Base-by-base conservation (phyloP, 2,888 invertebrate genomes). In the Margaritifera margaritifera region DNA sequence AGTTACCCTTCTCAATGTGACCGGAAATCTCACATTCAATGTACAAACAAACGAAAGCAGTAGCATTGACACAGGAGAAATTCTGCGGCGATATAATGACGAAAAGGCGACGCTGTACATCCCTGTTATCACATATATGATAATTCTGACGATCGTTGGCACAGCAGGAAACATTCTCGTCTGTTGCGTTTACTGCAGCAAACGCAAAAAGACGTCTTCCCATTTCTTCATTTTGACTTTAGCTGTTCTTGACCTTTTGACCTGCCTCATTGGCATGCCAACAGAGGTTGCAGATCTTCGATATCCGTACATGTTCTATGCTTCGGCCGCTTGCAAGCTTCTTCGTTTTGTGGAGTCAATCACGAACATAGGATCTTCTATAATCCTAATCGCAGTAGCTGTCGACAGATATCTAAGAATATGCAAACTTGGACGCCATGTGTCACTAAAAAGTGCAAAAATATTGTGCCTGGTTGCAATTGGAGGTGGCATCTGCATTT, bases 211-310 rank as follows among this genome's bases (percentile, higher is more conserved):
- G 66, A 76, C 81, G 1, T 85, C 86, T 4, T 85, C 86, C 0
- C 83, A 85, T 71, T 85, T 82, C 75, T 86, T 86, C 74, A 86
- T 86, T 58, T 69, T 86, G 57, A 78, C 83, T 19, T 74, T 84
- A 51, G 84, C 85, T 27, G 68, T 81, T 63, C 80, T 86, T 70
- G 86, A 86, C 80, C 79, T 86, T 55, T 74, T 86, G 64, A 85
- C 82, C n/a, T 86, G 86, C 65, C 58, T 85, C 19, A 77, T 86
- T 25, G 86, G 86, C 20, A 82, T 86, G 79, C 86, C 86, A 42
- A 85, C 86, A 24, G 86, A 86, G 70, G 83, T 86, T 24, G 83
- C 84, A 31, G 86, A 86, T 71, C 79, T 86, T 20, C 69, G 84
- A 52, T 83, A 80, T 70, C 86, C 86, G 20, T 85, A 84, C 72